Evolutionary conservation across 1,140 invertebrate genomes (phyloP), one percentile per base, ranked within the genome.

Genomic region (Lordiphosa mommai): DNA sequence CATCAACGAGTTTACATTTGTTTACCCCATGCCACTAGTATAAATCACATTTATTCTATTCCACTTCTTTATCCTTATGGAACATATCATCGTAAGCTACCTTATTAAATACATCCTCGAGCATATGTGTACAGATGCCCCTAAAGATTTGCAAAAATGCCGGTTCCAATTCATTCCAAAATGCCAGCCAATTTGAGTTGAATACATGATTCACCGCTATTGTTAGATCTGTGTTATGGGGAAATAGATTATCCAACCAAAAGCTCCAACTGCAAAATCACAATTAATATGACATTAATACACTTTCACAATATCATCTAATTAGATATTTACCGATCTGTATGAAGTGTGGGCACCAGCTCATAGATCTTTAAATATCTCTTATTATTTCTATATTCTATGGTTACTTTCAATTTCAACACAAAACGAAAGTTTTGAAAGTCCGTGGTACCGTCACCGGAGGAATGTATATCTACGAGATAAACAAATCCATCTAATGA

Each of bases 291-390:
- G 14, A 7, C 5, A n/a, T n/a, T n/a, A 7, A 17, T n/a, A 13
- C 5, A 44, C 51, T 52, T 14, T 23, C 5, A 23, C 20, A 23
- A 6, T 23, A 23, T 5, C 0, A 6, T 5, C 20, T 1, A 6
- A 4, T 23, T 23, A 1, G 1, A 23, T 23, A 23, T 23, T 23
- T 5, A 67, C 64, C 64, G 64, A 43, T 37, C 48, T 6, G 61
- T 40, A 2, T 27, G 38, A 5, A 61, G 20, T 12, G 34, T 10
- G 2, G 64, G 51, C n/a, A 47, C 47, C 4, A 67, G 41, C 1
- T 67, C 51, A 33, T 57, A 57, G n/a, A 67, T 41, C 14, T 57
- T 67, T n/a, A 67, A 13, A 14, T 67, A 67, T 2, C 64, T 52
- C 20, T 51, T 63, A 34, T 67, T 67, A 51, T 67, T 57, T 2